Conservation (phyloP, 2,888 invertebrate species). For the Heliconius charithonia region DNA sequence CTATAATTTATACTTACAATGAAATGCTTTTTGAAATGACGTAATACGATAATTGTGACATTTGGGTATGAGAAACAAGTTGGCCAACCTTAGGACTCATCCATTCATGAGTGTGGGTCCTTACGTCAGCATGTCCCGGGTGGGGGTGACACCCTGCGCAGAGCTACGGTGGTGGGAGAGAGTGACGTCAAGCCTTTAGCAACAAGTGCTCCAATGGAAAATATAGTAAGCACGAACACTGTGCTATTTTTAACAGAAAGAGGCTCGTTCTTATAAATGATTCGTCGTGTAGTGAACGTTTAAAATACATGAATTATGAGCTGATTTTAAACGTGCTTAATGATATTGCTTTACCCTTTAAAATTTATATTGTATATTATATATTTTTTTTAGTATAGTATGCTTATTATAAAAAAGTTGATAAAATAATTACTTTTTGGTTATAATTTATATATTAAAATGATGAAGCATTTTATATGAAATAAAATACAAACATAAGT, state of each 20-base stretch:
- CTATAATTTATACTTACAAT: conserved; percentile 17
- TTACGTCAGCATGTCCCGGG: conserved; percentile 73
- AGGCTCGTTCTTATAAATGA: conserved; percentile 44
- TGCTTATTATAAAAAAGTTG: too few relatives aligned
- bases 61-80: conserved; percentile 42
- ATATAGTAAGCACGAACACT: conserved; percentile 61
- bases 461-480: background rate
- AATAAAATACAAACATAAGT: too few relatives aligned
- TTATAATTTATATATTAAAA: background rate
- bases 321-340: background rate
- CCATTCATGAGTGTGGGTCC: conserved; percentile 77
- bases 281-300: background rate
- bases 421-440: background rate
- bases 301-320: background rate
- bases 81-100: conserved; percentile 61
- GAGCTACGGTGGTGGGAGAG: conserved; percentile 59
- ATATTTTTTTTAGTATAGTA: background rate
- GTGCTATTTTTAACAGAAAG: conserved; percentile 75
- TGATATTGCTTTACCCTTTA: background rate
- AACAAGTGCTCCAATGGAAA: conserved; percentile 75
- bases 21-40: conserved; percentile 36
- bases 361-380: background rate
- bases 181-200: conserved; percentile 78
- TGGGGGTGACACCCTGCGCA: conserved; percentile 62
- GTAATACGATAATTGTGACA: conserved; percentile 44